A percentile compares a stretch with the other conserved stretches of the same genome.
phyloP scores from a whole-genome alignment of 2,797 vertebrate genomes.

The Schizothorax lantsangensis region DNA sequence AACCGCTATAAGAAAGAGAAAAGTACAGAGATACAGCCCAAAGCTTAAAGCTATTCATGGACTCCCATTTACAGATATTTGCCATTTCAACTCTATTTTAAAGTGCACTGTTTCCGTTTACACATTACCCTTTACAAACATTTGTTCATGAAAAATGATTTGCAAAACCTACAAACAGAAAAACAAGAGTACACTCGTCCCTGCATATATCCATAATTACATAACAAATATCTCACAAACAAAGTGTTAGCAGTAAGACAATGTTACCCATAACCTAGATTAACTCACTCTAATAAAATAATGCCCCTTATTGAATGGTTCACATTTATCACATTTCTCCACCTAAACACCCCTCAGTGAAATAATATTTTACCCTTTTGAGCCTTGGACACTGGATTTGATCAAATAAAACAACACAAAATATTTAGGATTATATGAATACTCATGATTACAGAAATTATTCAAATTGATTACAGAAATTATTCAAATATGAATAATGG shows the following conservation, averaged over 20 bases:
- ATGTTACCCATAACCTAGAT: slow-evolving; percentile 65
- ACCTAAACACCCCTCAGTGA: slow-evolving; percentile 71
- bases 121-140: slow-evolving; percentile 62
- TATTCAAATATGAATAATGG: slow-evolving; percentile 20
- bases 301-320: slow-evolving; percentile 76
- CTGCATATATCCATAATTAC: slow-evolving; percentile 68
- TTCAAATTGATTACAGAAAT: slow-evolving; percentile 30
- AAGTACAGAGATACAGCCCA: not conserved
- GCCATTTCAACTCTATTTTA: slow-evolving; percentile 65
- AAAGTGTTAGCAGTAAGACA: slow-evolving; percentile 49
- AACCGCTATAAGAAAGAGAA: not conserved
- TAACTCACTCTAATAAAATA: slow-evolving; percentile 71
- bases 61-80: slow-evolving; percentile 47
- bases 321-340: slow-evolving; percentile 78
- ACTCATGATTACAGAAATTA: slow-evolving; percentile 31
- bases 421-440: slow-evolving; percentile 24
- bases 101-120: slow-evolving; percentile 75
- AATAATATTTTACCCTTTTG: slow-evolving; percentile 60
- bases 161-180: slow-evolving; percentile 27
- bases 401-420: not conserved
- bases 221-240: slow-evolving; percentile 63
- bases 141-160: slow-evolving; percentile 62
- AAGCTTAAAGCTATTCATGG: slow-evolving; percentile 30
- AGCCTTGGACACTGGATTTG: slow-evolving; percentile 22
- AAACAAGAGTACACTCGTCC: slow-evolving; percentile 58